A percentile compares a stretch with the other conserved stretches of the same genome.
Conservation (phyloP, 30 jellyfish, hydroid and myxozoan species). For the Aurelia coerulea region DNA sequence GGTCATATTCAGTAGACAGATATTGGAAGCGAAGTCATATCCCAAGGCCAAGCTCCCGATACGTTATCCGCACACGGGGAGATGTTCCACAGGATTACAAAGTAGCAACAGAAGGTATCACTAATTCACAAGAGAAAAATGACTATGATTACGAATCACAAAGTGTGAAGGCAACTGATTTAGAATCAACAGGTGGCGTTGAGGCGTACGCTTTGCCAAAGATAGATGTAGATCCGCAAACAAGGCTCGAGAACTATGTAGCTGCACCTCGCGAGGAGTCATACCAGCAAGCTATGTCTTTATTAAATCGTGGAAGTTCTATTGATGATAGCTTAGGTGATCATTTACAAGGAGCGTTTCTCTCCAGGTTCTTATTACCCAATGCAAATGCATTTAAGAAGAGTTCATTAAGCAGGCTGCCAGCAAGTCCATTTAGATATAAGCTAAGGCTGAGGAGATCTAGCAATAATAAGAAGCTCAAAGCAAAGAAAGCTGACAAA, state of each 20-base stretch:
- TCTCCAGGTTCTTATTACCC: conserved; percentile 45
- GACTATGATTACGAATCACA: conserved; percentile 22
- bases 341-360: conserved; percentile 44
- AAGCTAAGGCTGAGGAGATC: conserved; percentile 39
- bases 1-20: conserved; percentile 5
- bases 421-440: background rate
- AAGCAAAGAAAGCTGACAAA: background rate
- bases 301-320: conserved; percentile 65
- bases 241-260: conserved; percentile 43
- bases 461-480: background rate
- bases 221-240: conserved; percentile 2
- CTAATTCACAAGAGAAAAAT: background rate
- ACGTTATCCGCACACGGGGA: background rate
- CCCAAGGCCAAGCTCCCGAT: conserved; percentile 10
- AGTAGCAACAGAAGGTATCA: background rate
- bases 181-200: conserved; percentile 40
- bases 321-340: conserved; percentile 66
- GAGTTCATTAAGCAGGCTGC: background rate
- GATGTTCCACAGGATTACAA: conserved; percentile 13
- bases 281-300: conserved; percentile 28
- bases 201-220: conserved; percentile 61
- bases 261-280: conserved; percentile 46
- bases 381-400: conserved; percentile 14
- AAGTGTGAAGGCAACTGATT: background rate
- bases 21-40: conserved; percentile 20